phyloP scores from a whole-genome alignment of 1,140 invertebrate genomes.

The Doryteuthis pealeii region DNA sequence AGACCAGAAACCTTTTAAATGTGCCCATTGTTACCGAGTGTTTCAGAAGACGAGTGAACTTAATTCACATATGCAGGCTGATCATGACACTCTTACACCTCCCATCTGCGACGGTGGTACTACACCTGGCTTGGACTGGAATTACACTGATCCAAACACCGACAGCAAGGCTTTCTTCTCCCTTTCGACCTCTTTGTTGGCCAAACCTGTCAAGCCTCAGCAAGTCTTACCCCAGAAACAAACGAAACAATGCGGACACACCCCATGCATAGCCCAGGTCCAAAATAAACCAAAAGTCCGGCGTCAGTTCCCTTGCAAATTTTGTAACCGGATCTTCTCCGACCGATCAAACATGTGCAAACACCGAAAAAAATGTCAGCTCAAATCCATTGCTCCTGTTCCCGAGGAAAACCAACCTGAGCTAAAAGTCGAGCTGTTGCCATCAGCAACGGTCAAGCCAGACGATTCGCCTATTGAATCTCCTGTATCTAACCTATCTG shows the following conservation, averaged over 20 bases:
- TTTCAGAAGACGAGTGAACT: not conserved
- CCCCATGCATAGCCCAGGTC: not conserved
- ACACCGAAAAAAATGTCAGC: constrained; percentile 4
- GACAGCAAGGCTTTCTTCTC: not conserved
- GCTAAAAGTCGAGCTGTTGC: not conserved
- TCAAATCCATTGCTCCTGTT: not conserved
- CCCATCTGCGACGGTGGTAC: too few species aligned
- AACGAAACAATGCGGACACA: not conserved
- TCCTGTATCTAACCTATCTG: too few species aligned
- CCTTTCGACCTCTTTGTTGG: not conserved
- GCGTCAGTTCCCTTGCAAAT: not conserved
- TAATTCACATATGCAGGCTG: too few species aligned
- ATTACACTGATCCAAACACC: not conserved
- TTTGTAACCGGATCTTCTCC: not conserved
- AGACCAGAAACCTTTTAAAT: not conserved
- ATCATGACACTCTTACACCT: too few species aligned
- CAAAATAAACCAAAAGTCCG: not conserved
- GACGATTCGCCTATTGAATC: not conserved
- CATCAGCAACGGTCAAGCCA: not conserved
- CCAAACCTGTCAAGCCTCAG: not conserved
- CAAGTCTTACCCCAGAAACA: too few species aligned
- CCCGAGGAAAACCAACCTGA: not conserved
- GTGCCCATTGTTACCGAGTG: not conserved
- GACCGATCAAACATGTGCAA: constrained; percentile 2
- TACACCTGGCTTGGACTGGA: too few species aligned